Evolutionary conservation across 2,888 invertebrate species (phyloP).

Genomic region (Buathra laborator): DNA sequence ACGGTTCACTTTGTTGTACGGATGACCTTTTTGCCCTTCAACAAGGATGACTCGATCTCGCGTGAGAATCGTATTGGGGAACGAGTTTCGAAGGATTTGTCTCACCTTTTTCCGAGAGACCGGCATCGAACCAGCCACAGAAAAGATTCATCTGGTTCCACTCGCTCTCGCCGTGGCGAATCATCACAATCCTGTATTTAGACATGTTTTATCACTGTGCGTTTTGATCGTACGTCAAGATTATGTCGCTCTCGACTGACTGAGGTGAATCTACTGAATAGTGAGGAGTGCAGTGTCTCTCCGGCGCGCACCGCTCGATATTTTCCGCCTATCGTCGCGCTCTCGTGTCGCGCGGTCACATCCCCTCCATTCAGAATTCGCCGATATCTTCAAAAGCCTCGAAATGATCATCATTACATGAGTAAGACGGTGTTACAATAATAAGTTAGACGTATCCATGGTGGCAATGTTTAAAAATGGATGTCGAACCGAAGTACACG

Average conservation of each 20-base stretch:
- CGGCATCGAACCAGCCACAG: conserved; percentile 89
- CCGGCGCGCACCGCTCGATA: conserved; percentile 3
- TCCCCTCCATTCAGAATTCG: background rate
- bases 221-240: conserved; percentile 23
- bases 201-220: conserved; percentile 76
- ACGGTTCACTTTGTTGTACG: background rate
- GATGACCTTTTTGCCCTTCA: conserved; percentile 82
- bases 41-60: conserved; percentile 39
- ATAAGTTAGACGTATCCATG: conserved; percentile 56
- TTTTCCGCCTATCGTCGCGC: background rate
- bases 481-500: conserved; percentile 81
- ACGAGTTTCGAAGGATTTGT: conserved; percentile 62
- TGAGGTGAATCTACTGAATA: background rate
- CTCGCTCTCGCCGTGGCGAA: conserved; percentile 89
- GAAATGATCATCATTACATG: too few species aligned
- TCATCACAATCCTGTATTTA: conserved; percentile 88
- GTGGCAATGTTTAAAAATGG: conserved; percentile 77
- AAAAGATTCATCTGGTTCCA: conserved; percentile 89
- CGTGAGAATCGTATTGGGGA: background rate
- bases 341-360: background rate
- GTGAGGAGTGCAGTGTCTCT: background rate
- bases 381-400: conserved; percentile 7
- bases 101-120: conserved; percentile 87
- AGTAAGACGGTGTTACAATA: too few species aligned
- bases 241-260: conserved; percentile 25